Base-by-base conservation (phyloP, 64 coral and sea anemone genomes). In the Stichodactyla helianthus region DNA sequence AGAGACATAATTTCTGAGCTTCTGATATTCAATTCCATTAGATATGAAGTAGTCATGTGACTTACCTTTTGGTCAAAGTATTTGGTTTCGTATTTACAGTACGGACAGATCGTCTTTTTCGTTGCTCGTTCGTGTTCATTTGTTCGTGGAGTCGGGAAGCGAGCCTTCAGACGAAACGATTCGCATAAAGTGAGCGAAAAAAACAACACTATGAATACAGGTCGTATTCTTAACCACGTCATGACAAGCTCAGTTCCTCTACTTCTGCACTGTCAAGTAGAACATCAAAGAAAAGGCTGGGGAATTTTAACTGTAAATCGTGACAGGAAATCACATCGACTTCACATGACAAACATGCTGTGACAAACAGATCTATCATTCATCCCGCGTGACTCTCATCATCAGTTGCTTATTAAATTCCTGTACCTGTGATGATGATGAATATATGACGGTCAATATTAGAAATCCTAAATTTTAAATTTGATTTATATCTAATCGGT, bases 11-110 rank as follows among this genome's bases (percentile, higher is more conserved):
- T 17, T 58, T 61, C 16, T 18, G 12, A 25, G 51, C 5, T 12
- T 20, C 55, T 23, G 44, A 20, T 44, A 44, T 44, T 44, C 35
- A 22, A 27, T 50, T 13, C 50, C 82, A 6, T 10, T 51, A 28
- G 68, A 67, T 52, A 76, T 14, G 18, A n/a, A 13, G 15, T 51
- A 86, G 26, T 67, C 61, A 67, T 59, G 50, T 87, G 57, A 84
- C 89, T 86, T 27, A 89, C 95, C 95, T 88, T 98, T 87, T 98
- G 95, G 4, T 90, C 85, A 20, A 84, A 89, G 26, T 91, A 86
- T 77, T 85, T 94, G 6, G 95, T 98, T 56, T 98, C 95, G 19
- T 98, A 98, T 52, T 67, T 92, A 54, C 95, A 98, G 82, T 92
- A 98, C 26, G 67, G 82, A 86, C 95, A 98, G 10, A 89, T 22